These are phyloP conservation scores for Grammomys surdaster DNA, from an alignment of 2,113 vertebrate species.

Conservation along the genomic window DNA sequence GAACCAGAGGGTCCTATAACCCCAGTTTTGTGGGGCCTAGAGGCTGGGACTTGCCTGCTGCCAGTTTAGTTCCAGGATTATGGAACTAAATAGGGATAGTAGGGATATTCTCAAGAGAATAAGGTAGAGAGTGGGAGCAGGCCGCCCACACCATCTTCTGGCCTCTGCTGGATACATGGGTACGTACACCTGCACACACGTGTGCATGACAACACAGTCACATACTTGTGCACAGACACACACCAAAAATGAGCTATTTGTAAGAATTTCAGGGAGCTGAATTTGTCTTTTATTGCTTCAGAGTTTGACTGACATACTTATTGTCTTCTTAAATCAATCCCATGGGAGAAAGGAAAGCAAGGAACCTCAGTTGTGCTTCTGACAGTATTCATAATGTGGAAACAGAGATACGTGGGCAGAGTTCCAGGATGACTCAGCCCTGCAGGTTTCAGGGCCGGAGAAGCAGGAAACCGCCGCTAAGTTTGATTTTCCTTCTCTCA, in stretches of 20 bases:
- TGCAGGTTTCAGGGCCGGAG: too few relatives aligned
- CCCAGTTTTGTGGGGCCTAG: background rate
- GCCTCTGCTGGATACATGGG: background rate
- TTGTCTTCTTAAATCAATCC: background rate
- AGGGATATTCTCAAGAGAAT: background rate
- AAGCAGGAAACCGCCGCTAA: background rate
- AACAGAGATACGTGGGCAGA: background rate
- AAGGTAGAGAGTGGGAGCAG: background rate
- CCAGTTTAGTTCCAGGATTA: background rate
- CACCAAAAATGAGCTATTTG: background rate
- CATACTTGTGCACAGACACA: background rate
- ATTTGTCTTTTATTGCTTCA: background rate
- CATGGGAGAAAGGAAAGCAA: background rate
- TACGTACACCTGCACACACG: too few relatives aligned
- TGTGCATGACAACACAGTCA: background rate
- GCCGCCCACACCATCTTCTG: background rate
- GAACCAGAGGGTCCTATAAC: background rate
- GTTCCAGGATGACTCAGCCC: background rate
- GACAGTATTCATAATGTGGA: background rate
- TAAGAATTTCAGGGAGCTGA: background rate
- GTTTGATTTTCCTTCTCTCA: conserved; percentile 70
- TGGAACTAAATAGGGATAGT: too few relatives aligned
- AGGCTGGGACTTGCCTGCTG: background rate
- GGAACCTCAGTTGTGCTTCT: background rate
- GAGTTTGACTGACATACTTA: background rate